Percentiles rank a stretch among this genome's conserved stretches.
Evolutionary conservation across 1,140 invertebrate genomes (phyloP).

Genomic region (Lepidurus arcticus): DNA sequence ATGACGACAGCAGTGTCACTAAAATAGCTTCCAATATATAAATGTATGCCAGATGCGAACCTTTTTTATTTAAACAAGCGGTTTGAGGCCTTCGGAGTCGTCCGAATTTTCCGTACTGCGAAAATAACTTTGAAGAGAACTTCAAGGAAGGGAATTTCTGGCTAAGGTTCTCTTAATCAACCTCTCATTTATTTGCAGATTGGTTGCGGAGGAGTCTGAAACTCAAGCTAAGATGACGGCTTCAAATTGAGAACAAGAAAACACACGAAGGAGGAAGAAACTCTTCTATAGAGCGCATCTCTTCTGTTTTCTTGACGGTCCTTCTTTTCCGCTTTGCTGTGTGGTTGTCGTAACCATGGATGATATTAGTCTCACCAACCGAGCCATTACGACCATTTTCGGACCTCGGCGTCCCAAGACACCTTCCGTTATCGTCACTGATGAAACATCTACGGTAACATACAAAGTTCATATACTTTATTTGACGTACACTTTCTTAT

Average conservation of each 20-base stretch:
- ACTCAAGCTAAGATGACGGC: neutral
- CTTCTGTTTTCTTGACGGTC: neutral
- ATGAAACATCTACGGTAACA: slow-evolving; percentile 45
- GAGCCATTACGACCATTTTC: slow-evolving; percentile 55
- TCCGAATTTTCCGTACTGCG: too few relatives aligned
- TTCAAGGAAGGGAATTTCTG: too few relatives aligned
- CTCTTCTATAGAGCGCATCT: neutral
- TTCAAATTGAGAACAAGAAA: neutral
- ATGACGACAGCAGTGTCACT: too few relatives aligned
- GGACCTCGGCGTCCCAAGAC: slow-evolving; percentile 63
- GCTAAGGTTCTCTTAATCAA: too few relatives aligned
- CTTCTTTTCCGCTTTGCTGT: neutral
- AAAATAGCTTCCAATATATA: too few relatives aligned
- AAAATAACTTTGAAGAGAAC: too few relatives aligned
- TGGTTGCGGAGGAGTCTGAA: neutral
- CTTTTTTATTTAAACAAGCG: too few relatives aligned
- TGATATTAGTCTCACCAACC: slow-evolving; percentile 8
- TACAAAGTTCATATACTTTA: neutral
- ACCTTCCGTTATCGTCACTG: slow-evolving; percentile 64
- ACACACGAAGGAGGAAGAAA: neutral
- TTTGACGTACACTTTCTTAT: neutral
- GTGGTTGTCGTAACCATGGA: neutral
- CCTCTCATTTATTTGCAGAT: too few relatives aligned
- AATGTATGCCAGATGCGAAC: too few relatives aligned
- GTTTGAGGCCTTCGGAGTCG: too few relatives aligned